Evolutionary conservation across 2,888 invertebrate genomes (phyloP).

Genomic region (Ophion slaviceki): DNA sequence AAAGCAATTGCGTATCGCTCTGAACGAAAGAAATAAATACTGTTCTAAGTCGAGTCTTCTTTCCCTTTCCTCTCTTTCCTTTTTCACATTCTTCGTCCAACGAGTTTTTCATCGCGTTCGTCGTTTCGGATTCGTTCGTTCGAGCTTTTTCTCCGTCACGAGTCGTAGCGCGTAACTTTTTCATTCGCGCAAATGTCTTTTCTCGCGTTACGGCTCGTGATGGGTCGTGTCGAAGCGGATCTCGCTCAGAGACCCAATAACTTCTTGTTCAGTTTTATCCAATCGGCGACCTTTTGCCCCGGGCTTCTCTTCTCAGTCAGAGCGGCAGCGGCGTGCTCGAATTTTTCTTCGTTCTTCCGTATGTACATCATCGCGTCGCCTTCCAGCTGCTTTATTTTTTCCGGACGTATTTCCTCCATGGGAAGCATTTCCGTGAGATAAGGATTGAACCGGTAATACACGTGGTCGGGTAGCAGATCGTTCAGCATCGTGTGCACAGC

Average conservation of each 20-base stretch:
- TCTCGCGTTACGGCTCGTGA: neutral
- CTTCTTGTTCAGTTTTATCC: conserved; percentile 82
- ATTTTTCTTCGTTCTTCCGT: conserved; percentile 91
- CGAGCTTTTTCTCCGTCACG: conserved; percentile 1
- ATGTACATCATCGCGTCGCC: conserved; percentile 92
- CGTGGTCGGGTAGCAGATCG: conserved; percentile 89
- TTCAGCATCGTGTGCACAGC: conserved; percentile 91
- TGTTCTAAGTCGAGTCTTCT: neutral
- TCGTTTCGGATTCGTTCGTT: conserved; percentile 20
- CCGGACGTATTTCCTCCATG: conserved; percentile 92
- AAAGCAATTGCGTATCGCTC: conserved; percentile 7
- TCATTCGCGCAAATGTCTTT: neutral
- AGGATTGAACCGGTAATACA: conserved; percentile 95
- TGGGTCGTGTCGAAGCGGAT: neutral
- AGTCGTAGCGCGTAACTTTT: neutral
- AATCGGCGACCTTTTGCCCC: conserved; percentile 83
- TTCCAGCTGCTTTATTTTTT: conserved; percentile 89
- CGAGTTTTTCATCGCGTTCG: neutral
- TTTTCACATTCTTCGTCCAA: neutral
- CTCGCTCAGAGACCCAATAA: conserved; percentile 74
- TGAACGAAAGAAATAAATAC: conserved; percentile 22
- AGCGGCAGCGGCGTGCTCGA: conserved; percentile 86
- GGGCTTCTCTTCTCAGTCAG: conserved; percentile 82
- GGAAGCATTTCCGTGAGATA: conserved; percentile 91
- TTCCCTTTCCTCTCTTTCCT: neutral